Conservation (phyloP, 2,797 vertebrate genomes). For the Gallinago solitaria region DNA sequence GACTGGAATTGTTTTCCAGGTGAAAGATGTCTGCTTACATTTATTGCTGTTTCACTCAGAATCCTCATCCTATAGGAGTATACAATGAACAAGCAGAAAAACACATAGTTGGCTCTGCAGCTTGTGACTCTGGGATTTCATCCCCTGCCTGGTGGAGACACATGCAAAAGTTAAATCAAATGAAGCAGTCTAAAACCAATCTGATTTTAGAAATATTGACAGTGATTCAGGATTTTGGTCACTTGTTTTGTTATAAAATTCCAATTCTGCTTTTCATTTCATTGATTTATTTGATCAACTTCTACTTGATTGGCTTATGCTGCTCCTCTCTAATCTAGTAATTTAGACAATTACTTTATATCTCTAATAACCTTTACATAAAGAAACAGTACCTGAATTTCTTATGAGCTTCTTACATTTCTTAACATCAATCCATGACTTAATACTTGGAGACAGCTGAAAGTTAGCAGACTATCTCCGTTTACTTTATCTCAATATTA, state of each 20-base stretch:
- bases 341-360: not conserved
- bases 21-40: not conserved
- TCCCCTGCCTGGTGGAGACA: not conserved
- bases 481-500: not conserved
- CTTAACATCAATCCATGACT: not conserved
- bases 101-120: not conserved
- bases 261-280: not conserved
- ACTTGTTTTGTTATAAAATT: not conserved
- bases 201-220: not conserved
- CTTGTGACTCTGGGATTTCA: not conserved
- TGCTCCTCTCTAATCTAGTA: not conserved
- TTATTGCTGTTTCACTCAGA: not conserved
- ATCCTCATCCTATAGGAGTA: not conserved
- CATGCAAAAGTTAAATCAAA: conserved; percentile 4
- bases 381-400: not conserved
- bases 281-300: not conserved
- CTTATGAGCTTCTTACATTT: not conserved
- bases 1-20: not conserved
- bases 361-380: not conserved
- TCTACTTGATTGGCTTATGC: not conserved
- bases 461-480: not conserved
- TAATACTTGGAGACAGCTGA: not conserved
- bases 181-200: not conserved
- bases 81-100: not conserved
- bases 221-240: not conserved